Evolutionary conservation across 1,140 invertebrate genomes (phyloP), one percentile per base, ranked within the genome.

Genomic region (Drosophila virilis): DNA sequence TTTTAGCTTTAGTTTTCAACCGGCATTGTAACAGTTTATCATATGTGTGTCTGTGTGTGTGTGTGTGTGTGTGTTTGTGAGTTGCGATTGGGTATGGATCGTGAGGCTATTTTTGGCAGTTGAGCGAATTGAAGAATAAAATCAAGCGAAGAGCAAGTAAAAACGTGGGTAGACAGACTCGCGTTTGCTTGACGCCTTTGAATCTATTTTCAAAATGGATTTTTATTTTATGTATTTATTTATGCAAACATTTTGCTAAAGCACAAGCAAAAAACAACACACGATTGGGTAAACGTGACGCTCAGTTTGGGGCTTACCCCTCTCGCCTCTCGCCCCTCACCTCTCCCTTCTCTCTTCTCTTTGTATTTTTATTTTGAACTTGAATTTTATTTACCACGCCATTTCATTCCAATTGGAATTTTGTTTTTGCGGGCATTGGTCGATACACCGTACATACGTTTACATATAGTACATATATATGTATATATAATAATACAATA

Each of bases 241-340:
- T 82, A 68, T 80, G 72, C 80, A 78, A 77, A 66, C 57, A 70
- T 70, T 71, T 75, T 45, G 72, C 48, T 42, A 57, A 78, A 70
- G 61, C 35, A 68, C 42, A 48, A 57, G 51, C 17, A 62, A 76
- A 69, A 73, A 46, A 48, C 42, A 78, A 73, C 65, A 80, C 75
- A 86, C 78, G 78, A 86, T 78, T 80, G 55, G 77, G 60, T 58
- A 88, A 88, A 86, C 82, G 80, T 84, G 80, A 84, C 62, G 81
- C 68, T 79, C 55, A 66, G 61, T 79, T 84, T 65, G 32, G 51
- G 40, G 55, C 42, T 72, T 66, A 51, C 66, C 58, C 48, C 37
- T 42, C 17, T 33, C 48, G 35, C 38, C 48, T 58, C 43, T 40
- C 17, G 35, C 38, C 48, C 52, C 43, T 40, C 17, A 1, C 17